Evolutionary conservation across 2,113 vertebrate genomes (phyloP).

Genomic region (Paratilapia polleni): DNA sequence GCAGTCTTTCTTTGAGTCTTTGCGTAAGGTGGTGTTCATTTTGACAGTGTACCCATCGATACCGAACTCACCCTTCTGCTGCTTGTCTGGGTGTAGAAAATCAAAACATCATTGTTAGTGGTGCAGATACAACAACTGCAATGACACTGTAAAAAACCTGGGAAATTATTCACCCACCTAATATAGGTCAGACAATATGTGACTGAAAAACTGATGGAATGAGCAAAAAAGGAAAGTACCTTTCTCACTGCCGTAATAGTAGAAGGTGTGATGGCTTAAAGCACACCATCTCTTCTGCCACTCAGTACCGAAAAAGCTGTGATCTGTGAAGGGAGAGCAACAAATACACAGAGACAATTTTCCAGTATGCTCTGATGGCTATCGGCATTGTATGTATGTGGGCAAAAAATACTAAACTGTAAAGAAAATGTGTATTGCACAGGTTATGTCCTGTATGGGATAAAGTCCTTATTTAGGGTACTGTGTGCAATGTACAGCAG

Average conservation of each 20-base stretch:
- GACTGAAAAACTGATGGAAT: not conserved
- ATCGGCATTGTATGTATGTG: not conserved
- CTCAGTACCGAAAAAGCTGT: slow-evolving; percentile 95
- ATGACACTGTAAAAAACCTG: not conserved
- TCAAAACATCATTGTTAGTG: not conserved
- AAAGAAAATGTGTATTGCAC: not conserved
- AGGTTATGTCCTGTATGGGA: not conserved
- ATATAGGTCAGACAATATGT: no score
- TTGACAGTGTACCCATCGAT: slow-evolving; percentile 92
- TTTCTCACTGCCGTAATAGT: slow-evolving; percentile 97
- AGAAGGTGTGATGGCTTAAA: slow-evolving; percentile 88
- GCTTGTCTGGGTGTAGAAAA: slow-evolving; percentile 89
- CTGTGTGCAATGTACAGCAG: not conserved
- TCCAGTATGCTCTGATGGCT: not conserved
- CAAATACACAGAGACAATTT: not conserved
- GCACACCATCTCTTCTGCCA: slow-evolving; percentile 99
- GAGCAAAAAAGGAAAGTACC: slow-evolving; percentile 75
- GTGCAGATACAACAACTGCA: not conserved
- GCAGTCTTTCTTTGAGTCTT: slow-evolving; percentile 95
- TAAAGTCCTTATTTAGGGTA: not conserved
- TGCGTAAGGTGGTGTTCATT: slow-evolving; percentile 91
- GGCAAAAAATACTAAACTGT: not conserved
- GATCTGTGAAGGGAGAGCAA: slow-evolving; percentile 82
- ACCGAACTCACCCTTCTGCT: slow-evolving; percentile 97
- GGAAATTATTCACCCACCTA: not conserved